Percentiles rank a stretch among this genome's conserved stretches.
phyloP scores from a whole-genome alignment of 2,113 vertebrate genomes.

The Cranoglanis bouderius region DNA sequence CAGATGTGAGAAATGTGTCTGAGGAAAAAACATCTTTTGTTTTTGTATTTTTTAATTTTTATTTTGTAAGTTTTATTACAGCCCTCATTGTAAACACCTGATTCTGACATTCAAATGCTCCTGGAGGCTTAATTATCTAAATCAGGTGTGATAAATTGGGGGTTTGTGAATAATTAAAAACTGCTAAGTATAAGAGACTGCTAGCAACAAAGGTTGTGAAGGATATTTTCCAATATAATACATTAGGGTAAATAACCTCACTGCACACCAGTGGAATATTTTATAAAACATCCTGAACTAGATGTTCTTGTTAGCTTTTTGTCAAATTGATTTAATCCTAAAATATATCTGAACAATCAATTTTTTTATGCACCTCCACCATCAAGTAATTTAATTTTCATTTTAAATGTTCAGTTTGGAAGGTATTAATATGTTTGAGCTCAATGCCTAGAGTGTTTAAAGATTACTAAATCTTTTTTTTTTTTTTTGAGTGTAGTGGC shows the following conservation, averaged over 20 bases:
- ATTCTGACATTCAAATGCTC: constrained; percentile 14
- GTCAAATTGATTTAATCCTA: not conserved
- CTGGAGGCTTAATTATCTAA: constrained; percentile 19
- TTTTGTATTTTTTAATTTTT: no score
- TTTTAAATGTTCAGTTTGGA: not conserved
- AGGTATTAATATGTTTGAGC: not conserved
- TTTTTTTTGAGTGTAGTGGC: no score
- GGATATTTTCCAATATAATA: not conserved
- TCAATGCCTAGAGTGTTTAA: not conserved
- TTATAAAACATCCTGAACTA: not conserved
- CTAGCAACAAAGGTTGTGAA: not conserved
- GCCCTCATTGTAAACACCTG: constrained; percentile 2
- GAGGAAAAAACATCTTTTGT: not conserved
- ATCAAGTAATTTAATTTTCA: not conserved
- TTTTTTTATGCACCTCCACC: not conserved
- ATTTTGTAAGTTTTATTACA: no score
- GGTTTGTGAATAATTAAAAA: constrained; percentile 6
- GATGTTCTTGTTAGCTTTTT: not conserved
- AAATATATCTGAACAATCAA: not conserved
- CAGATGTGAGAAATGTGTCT: not conserved
- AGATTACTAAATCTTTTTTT: no score
- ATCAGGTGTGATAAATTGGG: constrained; percentile 10
- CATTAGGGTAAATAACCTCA: not conserved
- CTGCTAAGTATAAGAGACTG: not conserved
- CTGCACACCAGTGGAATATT: not conserved